These are phyloP conservation scores for human DNA, from an alignment of 2,113 vertebrate genomes.

Conservation along the genomic window DNA sequence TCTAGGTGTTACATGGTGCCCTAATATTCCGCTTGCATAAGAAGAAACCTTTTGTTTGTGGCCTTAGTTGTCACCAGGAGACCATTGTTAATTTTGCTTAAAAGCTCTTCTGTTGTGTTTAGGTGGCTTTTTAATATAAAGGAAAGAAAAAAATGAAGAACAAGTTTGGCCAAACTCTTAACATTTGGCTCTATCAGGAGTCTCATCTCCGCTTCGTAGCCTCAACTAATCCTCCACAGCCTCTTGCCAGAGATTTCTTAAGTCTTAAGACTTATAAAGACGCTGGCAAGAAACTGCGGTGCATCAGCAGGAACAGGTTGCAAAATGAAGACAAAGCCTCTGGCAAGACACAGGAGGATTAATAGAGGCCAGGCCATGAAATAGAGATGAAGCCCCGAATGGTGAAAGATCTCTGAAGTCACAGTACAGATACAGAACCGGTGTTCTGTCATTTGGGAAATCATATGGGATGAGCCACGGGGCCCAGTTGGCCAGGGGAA, in stretches of 20 bases:
- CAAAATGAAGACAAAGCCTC: slow-evolving; percentile 61
- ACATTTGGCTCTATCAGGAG: slow-evolving; percentile 25
- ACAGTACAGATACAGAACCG: not conserved
- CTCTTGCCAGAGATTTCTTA: slow-evolving; percentile 68
- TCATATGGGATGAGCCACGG: not conserved
- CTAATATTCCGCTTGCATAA: not conserved
- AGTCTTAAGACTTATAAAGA: slow-evolving; percentile 18
- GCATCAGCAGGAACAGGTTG: slow-evolving; percentile 61
- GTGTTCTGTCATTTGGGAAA: not conserved
- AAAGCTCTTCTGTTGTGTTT: slow-evolving; percentile 43
- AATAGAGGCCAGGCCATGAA: not conserved
- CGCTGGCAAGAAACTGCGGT: slow-evolving; percentile 36
- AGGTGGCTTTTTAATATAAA: slow-evolving; percentile 44
- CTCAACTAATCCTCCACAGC: slow-evolving; percentile 51
- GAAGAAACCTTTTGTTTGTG: not conserved
- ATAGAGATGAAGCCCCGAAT: not conserved
- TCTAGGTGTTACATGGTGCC: not conserved
- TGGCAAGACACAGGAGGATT: slow-evolving; percentile 1
- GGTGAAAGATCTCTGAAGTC: not conserved
- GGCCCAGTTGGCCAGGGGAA: not conserved
- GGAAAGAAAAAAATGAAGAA: not conserved
- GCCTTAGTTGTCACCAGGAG: not conserved
- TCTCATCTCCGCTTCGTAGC: slow-evolving; percentile 58
- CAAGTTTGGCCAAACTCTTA: slow-evolving; percentile 25
- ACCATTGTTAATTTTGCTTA: slow-evolving; percentile 18